Conservation (phyloP, 2,113 vertebrate species). For the Anser cygnoides region DNA sequence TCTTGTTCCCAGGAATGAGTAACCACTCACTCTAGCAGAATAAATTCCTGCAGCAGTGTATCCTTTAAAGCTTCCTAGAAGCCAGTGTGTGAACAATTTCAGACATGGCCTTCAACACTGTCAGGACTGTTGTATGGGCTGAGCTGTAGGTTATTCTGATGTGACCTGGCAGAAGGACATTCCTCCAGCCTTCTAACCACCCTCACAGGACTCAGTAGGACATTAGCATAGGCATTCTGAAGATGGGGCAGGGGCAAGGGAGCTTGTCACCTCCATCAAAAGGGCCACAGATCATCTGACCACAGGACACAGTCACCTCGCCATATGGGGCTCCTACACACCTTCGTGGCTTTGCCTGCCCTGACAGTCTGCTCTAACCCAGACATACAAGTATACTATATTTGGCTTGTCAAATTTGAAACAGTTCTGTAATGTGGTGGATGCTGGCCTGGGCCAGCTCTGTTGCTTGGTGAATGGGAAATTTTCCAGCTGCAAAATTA, state of each 20-base stretch:
- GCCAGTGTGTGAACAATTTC: background rate
- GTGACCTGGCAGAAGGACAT: background rate
- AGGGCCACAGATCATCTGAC: background rate
- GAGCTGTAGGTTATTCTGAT: background rate
- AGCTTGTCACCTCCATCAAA: background rate
- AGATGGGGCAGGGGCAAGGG: background rate
- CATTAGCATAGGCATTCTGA: background rate
- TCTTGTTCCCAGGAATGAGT: background rate
- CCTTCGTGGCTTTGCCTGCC: background rate
- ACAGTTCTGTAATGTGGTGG: background rate
- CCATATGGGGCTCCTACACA: fast-evolving
- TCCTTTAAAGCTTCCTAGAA: background rate
- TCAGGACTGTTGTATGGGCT: background rate
- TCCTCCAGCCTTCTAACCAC: background rate
- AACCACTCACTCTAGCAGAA: background rate
- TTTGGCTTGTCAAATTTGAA: background rate
- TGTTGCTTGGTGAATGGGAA: background rate
- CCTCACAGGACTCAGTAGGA: background rate
- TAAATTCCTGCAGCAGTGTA: background rate
- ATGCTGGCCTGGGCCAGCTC: background rate
- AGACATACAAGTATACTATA: background rate
- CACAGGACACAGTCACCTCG: background rate
- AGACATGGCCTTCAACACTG: background rate
- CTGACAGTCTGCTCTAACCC: background rate
- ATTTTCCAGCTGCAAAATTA: background rate